Conservation (phyloP, 1,140 invertebrate species). For the Chlorops oryzae region DNA sequence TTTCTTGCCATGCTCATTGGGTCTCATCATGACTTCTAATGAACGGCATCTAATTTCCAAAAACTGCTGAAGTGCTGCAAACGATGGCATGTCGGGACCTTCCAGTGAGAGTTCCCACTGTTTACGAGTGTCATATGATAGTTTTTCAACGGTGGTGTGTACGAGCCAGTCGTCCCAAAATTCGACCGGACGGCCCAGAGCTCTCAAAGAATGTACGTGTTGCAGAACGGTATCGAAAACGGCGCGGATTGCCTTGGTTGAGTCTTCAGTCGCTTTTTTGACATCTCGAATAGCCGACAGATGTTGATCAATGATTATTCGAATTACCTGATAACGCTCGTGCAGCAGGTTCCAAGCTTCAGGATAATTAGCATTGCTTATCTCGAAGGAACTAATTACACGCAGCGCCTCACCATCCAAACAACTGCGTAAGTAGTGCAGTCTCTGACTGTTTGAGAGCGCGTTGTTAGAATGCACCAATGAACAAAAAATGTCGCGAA, state of each 20-base stretch:
- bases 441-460: not conserved
- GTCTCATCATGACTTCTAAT: too few relatives aligned
- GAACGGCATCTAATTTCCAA: too few relatives aligned
- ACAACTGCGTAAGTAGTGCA: constrained; percentile 6
- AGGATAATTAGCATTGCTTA: not conserved
- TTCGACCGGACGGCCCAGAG: too few relatives aligned
- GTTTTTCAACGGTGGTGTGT: too few relatives aligned
- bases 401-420: constrained; percentile 3
- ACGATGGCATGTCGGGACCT: too few relatives aligned
- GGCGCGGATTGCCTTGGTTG: not conserved
- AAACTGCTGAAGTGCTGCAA: too few relatives aligned
- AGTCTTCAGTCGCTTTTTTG: not conserved
- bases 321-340: constrained; percentile 2
- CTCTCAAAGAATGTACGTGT: too few relatives aligned
- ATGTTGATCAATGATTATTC: not conserved
- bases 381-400: not conserved
- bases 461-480: not conserved
- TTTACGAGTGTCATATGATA: too few relatives aligned
- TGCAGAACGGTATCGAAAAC: too few relatives aligned
- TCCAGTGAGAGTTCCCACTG: too few relatives aligned
- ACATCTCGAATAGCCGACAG: not conserved
- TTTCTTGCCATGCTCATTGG: too few relatives aligned
- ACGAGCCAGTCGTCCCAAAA: too few relatives aligned
- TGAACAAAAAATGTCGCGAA: constrained; percentile 1
- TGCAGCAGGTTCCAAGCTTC: not conserved